Base-by-base conservation (phyloP, 2,888 invertebrate genomes). In the Mesodorylaimus sp. region DNA sequence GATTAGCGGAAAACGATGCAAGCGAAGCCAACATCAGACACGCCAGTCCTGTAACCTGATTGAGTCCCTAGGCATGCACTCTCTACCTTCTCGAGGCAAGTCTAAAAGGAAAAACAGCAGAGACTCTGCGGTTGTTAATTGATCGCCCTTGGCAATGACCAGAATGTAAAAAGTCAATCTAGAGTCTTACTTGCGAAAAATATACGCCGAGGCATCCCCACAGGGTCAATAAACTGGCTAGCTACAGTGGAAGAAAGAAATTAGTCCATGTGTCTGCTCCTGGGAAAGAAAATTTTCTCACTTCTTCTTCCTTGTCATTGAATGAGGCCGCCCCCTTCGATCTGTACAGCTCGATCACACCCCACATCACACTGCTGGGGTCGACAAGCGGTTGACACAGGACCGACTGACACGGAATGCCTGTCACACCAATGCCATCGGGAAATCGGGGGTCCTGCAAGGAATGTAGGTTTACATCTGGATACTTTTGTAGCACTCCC, bases 131-230 rank as follows among this genome's bases (percentile, higher is more conserved):
- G n/a, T n/a, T n/a, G n/a, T n/a, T n/a, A n/a, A n/a, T n/a, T n/a
- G n/a, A n/a, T n/a, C n/a, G n/a, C n/a, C n/a, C n/a, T n/a, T n/a
- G n/a, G n/a, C n/a, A n/a, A n/a, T n/a, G n/a, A n/a, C n/a, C n/a
- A n/a, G n/a, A n/a, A n/a, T n/a, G 10, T 7, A 21, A 10, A 39
- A 39, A 13, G 27, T n/a, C 25, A 26, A 27, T 28, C 27, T 27
- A 3, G 7, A 16, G 3, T 28, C 50, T 53, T 65, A 65, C 66
- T 56, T 77, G 77, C 28, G 78, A 77, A 60, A 77, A 80, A 60
- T 80, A 78, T 5, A 80, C 66, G 1, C 78, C 76, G 48, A 80
- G 73, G 41, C 79, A 78, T 23, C 80, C 79, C 78, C 80, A 79
- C 0, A 78, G 75, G 49, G 78, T 65, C 60, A 79, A 78, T 54